Conservation (phyloP, 2,888 invertebrate genomes). For the Hipparchia sbordonii region DNA sequence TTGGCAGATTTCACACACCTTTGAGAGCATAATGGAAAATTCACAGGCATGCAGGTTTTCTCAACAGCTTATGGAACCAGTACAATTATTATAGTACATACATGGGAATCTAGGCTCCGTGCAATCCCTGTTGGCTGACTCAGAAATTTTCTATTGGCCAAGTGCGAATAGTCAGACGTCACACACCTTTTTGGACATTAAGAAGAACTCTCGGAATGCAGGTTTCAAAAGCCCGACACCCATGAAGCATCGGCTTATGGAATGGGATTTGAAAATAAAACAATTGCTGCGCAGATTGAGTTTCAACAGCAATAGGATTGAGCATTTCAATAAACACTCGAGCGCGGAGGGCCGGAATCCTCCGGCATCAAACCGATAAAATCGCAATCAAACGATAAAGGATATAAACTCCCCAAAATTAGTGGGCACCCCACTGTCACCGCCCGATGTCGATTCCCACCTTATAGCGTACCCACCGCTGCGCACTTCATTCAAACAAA, state of each 20-base stretch:
- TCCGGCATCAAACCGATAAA: slow-evolving; percentile 68
- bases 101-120: too few relatives aligned
- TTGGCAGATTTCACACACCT: too few relatives aligned
- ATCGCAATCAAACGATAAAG: slow-evolving; percentile 78
- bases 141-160: too few relatives aligned
- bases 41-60: too few relatives aligned
- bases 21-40: too few relatives aligned
- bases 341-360: slow-evolving; percentile 65
- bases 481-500: slow-evolving; percentile 63
- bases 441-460: slow-evolving; percentile 77
- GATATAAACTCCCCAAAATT: slow-evolving; percentile 56
- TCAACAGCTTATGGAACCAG: too few relatives aligned
- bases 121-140: too few relatives aligned
- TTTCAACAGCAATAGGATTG: slow-evolving; percentile 47
- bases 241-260: not conserved
- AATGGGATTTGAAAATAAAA: slow-evolving; percentile 32
- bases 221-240: not conserved
- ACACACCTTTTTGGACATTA: too few relatives aligned
- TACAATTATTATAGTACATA: too few relatives aligned
- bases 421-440: slow-evolving; percentile 58
- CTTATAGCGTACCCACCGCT: slow-evolving; percentile 55
- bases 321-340: slow-evolving; percentile 50
- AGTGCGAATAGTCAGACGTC: too few relatives aligned
- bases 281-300: slow-evolving; percentile 34
- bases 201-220: too few relatives aligned